phyloP scores from a whole-genome alignment of 2,797 vertebrate species.

The Urosaurus nigricauda region DNA sequence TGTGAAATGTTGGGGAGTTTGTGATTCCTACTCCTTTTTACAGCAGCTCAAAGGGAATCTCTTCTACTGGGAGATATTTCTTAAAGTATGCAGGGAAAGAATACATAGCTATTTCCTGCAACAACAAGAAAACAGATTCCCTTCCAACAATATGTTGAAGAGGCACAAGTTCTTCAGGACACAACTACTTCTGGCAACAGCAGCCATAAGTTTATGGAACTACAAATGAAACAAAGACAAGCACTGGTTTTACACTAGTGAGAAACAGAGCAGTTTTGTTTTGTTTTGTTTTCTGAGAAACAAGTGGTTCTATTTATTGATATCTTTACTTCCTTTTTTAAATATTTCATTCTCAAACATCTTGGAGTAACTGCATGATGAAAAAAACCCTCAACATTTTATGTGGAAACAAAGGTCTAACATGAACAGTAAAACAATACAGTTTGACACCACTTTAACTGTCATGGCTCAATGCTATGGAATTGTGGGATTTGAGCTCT shows the following conservation, averaged over 20 bases:
- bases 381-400: constrained; percentile 14
- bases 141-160: neutral
- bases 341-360: neutral
- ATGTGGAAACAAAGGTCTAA: constrained; percentile 4
- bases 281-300: neutral
- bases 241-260: constrained; percentile 27
- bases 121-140: neutral
- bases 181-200: neutral
- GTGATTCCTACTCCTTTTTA: neutral
- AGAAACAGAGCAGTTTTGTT: neutral
- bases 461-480: no score
- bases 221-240: neutral
- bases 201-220: constrained; percentile 23
- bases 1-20: no score
- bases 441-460: no score
- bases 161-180: neutral
- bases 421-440: no score
- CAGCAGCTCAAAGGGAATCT: neutral
- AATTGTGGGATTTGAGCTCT: no score
- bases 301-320: neutral
- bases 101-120: constrained; percentile 1
- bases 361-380: neutral
- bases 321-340: neutral
- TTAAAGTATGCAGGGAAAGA: neutral
- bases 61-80: neutral